Percentiles rank a stretch among this genome's conserved stretches.
phyloP scores from a whole-genome alignment of 2,113 vertebrate genomes.

The Dasypus novemcinctus region DNA sequence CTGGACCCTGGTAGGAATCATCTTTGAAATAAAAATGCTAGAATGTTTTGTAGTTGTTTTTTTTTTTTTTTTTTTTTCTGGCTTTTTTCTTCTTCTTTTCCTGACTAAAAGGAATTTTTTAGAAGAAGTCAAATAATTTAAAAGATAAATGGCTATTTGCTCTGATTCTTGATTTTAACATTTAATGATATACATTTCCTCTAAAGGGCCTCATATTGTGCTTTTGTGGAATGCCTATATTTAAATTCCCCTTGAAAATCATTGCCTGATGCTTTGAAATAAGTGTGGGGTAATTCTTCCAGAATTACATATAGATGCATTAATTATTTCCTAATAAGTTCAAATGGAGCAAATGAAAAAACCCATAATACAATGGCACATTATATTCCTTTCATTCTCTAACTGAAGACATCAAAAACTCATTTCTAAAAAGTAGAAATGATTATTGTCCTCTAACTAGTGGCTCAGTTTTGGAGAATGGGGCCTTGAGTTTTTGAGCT shows the following conservation, averaged over 20 bases:
- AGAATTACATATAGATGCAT: conserved; percentile 66
- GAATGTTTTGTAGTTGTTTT: neutral
- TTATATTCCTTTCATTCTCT: neutral
- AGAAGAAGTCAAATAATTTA: neutral
- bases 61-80: neutral
- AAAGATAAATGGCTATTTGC: neutral
- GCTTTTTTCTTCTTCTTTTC: no score
- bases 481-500: neutral
- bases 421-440: neutral
- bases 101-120: neutral
- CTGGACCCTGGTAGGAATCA: neutral
- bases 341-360: conserved; percentile 55
- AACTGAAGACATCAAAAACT: conserved; percentile 59
- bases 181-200: neutral
- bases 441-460: neutral
- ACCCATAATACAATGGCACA: neutral
- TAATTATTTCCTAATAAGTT: conserved; percentile 76
- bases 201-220: neutral
- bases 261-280: conserved; percentile 65
- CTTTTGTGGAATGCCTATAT: neutral
- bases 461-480: conserved; percentile 10
- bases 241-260: conserved; percentile 62
- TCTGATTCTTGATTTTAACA: neutral
- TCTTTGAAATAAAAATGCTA: neutral
- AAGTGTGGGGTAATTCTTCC: conserved; percentile 57